Conservation (phyloP, 2,797 vertebrate genomes). For the Sebastes diploproa region DNA sequence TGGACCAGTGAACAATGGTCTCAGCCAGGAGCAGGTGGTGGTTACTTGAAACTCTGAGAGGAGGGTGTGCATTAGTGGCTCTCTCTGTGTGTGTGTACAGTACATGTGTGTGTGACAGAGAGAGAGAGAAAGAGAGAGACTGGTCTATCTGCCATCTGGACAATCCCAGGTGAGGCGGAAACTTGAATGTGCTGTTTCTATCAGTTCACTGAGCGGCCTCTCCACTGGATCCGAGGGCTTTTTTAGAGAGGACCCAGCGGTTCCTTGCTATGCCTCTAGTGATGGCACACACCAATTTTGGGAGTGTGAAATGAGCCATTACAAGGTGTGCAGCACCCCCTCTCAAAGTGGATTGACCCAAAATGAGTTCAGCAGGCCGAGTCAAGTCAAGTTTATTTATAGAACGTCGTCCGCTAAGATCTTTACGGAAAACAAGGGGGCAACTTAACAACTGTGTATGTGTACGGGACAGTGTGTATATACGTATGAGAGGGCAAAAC, state of each 20-base stretch:
- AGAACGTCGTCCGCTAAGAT: slow-evolving; percentile 29
- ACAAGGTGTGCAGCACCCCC: slow-evolving; percentile 58
- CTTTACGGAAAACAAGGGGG: slow-evolving; percentile 24
- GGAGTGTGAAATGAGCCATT: slow-evolving; percentile 79
- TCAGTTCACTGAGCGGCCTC: slow-evolving; percentile 49
- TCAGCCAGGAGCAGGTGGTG: slow-evolving; percentile 75
- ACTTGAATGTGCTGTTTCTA: slow-evolving; percentile 66
- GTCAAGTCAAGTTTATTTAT: slow-evolving; percentile 61
- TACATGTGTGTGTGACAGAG: neutral
- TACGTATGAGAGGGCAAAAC: neutral
- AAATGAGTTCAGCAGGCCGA: slow-evolving; percentile 61
- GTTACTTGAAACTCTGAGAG: slow-evolving; percentile 69
- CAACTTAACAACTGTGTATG: neutral
- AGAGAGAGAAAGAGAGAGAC: slow-evolving; percentile 13
- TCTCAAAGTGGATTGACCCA: slow-evolving; percentile 57
- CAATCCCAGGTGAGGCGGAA: slow-evolving; percentile 75
- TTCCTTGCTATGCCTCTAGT: slow-evolving; percentile 51
- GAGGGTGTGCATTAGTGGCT: slow-evolving; percentile 55
- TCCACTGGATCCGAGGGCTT: slow-evolving; percentile 56
- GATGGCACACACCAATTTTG: slow-evolving; percentile 68
- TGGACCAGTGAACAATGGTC: slow-evolving; percentile 74
- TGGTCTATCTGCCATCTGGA: slow-evolving; percentile 75
- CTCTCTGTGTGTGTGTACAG: neutral
- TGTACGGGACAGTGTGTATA: neutral
- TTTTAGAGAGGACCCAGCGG: slow-evolving; percentile 44